Conservation (phyloP, 2,797 vertebrate species). For the Parotocinclus haroldoi region DNA sequence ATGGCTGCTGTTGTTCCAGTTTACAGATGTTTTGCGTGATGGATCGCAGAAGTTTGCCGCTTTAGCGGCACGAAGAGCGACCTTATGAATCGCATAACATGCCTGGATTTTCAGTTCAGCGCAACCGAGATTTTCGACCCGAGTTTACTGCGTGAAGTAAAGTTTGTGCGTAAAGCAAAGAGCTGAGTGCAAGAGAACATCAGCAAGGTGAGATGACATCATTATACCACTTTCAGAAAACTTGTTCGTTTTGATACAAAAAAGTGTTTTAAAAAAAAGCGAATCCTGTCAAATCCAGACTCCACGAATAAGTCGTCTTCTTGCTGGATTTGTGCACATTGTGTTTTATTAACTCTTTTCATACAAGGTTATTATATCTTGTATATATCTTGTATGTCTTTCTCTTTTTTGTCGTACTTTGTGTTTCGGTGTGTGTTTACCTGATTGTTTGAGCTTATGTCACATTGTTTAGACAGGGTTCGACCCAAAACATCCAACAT, state of each 20-base stretch:
- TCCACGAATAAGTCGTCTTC: too few species aligned
- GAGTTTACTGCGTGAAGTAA: constrained; percentile 8
- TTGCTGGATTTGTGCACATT: too few species aligned
- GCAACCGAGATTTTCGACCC: constrained; percentile 4
- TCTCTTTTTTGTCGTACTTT: too few species aligned
- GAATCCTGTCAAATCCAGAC: too few species aligned
- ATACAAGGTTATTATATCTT: too few species aligned
- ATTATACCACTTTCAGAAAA: too few species aligned
- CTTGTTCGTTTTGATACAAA: too few species aligned
- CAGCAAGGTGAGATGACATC: constrained; percentile 16
- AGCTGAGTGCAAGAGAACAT: not conserved
- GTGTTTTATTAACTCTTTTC: too few species aligned
- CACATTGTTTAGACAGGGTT: not conserved
- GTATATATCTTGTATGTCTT: too few species aligned
- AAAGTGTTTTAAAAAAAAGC: too few species aligned
- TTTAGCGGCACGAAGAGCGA: not conserved
- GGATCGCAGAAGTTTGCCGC: constrained; percentile 68
- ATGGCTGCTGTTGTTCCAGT: not conserved
- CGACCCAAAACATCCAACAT: not conserved
- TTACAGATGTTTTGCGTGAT: constrained; percentile 44
- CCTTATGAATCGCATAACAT: not conserved
- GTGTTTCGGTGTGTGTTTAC: too few species aligned
- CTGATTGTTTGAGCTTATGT: not conserved
- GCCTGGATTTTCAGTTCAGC: constrained; percentile 31
- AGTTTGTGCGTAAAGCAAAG: not conserved